Conservation (phyloP, 2,113 vertebrate genomes). For the Nothoprocta pentlandii region DNA sequence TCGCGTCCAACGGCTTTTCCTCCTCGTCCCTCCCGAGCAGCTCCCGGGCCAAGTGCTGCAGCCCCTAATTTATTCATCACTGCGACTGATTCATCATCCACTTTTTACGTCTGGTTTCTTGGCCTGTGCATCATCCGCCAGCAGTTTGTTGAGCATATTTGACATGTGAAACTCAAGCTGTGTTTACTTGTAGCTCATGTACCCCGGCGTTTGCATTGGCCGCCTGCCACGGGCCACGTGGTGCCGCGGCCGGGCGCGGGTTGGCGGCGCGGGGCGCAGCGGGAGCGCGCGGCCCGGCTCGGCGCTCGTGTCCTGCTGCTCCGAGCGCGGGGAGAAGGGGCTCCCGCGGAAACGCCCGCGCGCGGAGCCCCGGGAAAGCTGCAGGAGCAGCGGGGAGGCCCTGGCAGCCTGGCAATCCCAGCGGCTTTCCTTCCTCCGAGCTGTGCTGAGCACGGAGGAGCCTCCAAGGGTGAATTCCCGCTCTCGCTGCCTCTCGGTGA, state of each 20-base stretch:
- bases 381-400: not conserved
- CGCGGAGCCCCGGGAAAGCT: not conserved
- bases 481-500: not conserved
- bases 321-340: not conserved
- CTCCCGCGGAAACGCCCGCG: not conserved
- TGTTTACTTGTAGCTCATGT: constrained; percentile 76
- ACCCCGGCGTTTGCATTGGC: constrained; percentile 74
- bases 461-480: constrained; percentile 32
- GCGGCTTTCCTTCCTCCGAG: not conserved
- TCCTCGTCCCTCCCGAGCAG: not conserved
- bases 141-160: constrained; percentile 76
- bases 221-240: constrained; percentile 62
- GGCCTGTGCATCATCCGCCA: constrained; percentile 71
- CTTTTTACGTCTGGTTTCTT: constrained; percentile 67
- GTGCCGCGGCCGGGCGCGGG: constrained; percentile 41
- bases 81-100: constrained; percentile 70
- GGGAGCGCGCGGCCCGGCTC: constrained; percentile 17
- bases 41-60: constrained; percentile 21
- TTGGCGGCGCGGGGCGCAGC: constrained; percentile 30
- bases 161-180: constrained; percentile 77
- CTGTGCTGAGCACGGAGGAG: not conserved
- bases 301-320: not conserved
- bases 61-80: constrained; percentile 69
- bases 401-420: not conserved
- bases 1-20: not conserved